Base-by-base conservation (phyloP, 2,888 invertebrate genomes). In the Hyles lineata region DNA sequence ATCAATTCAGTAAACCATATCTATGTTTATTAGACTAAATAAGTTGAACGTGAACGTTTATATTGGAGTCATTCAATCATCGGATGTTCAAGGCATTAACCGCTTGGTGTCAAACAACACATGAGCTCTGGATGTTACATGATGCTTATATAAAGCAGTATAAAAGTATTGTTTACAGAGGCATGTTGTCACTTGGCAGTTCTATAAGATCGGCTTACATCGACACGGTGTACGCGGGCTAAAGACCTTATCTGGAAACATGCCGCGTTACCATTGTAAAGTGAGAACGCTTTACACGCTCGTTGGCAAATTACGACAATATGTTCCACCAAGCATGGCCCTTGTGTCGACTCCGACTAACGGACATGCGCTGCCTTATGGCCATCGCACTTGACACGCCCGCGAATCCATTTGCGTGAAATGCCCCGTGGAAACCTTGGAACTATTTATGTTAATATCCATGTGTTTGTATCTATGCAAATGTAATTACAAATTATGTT, bases 301-400 rank as follows among this genome's bases (percentile, higher is more conserved):
- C 74, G 77, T 81, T 83, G 76, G 80, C 79, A 73, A 85, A 82
- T 78, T 77, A 79, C 76, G 81, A 89, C 89, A 88, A 88, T 85
- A 88, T 85, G 85, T 74, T 83, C 82, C 86, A 76, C 86, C 81
- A 82, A 84, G 85, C 89, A 79, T 89, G 80, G 79, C 81, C 71
- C 74, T 79, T 78, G 81, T 78, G 77, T 73, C 50, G 50, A 50
- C 15, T 43, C 43, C 43, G 43, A 11, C 80, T 76, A 80, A 82
- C 79, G 74, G 79, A 76, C 79, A 77, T 4, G 23, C 59, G 23
- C 59, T 60, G 25, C 60, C 25, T 25, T 60, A 60, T 25, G 60
- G 60, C 17, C 17, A 60, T 23, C 60, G 25, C 23, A 60, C 60
- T 23, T 60, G 55, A 55, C 55, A 55, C 55, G 55, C 55, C 55